phyloP scores from a whole-genome alignment of 1,140 invertebrate species.

The Drosophila bocqueti region DNA sequence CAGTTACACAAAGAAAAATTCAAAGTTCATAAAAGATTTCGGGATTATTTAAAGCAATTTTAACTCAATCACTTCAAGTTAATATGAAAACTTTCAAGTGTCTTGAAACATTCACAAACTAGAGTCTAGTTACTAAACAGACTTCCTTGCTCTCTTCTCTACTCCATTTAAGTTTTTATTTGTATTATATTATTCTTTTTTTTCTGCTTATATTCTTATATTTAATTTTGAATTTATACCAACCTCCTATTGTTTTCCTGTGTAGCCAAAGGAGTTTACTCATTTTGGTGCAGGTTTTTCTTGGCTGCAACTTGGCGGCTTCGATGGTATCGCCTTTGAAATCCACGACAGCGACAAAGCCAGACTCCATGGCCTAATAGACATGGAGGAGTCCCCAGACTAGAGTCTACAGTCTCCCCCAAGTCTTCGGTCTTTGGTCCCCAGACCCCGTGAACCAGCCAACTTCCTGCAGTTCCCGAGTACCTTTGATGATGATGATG shows the following conservation, averaged over 20 bases:
- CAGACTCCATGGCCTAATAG: conserved; percentile 69
- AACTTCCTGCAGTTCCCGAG: conserved; percentile 69
- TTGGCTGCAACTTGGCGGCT: conserved; percentile 57
- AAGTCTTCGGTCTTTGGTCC: conserved; percentile 21
- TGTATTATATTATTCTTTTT: background rate
- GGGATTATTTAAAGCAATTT: no score
- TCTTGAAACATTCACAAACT: no score
- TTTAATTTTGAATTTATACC: background rate
- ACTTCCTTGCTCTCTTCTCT: background rate
- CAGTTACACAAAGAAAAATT: background rate
- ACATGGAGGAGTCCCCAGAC: conserved; percentile 54
- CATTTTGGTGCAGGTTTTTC: conserved; percentile 61
- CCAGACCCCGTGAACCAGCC: conserved; percentile 15
- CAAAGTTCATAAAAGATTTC: accelerated
- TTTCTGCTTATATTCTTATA: no score
- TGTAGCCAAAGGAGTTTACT: conserved; percentile 73
- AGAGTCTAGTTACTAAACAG: no score
- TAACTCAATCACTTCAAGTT: no score
- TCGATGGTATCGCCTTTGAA: conserved; percentile 81
- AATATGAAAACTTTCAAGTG: accelerated
- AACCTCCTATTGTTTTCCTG: background rate
- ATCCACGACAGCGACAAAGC: conserved; percentile 73
- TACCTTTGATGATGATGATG: conserved; percentile 55
- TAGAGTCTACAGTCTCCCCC: conserved; percentile 8
- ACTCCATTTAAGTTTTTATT: background rate